A percentile compares a stretch with the other conserved stretches of the same genome.
phyloP scores from a whole-genome alignment of 2,888 invertebrate genomes.

The Clanis bilineata region DNA sequence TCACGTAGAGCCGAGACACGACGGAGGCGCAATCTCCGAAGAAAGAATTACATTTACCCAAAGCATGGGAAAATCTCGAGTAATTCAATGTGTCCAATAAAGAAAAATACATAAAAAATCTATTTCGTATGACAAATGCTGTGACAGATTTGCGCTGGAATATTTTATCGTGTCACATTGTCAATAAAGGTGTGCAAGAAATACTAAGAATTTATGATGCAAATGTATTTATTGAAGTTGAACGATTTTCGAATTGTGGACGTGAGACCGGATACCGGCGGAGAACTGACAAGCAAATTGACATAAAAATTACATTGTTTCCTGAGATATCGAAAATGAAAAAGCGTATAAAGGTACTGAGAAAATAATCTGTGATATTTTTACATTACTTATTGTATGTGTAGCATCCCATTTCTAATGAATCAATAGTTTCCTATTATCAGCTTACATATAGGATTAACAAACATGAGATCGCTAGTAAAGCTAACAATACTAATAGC shows the following conservation, averaged over 20 bases:
- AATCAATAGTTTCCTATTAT: background rate
- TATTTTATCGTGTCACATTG: slow-evolving; percentile 12
- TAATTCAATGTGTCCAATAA: slow-evolving; percentile 73
- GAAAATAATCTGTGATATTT: background rate
- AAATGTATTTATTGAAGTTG: slow-evolving; percentile 20
- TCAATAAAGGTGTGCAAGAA: slow-evolving; percentile 1
- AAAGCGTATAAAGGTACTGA: background rate
- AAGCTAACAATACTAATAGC: no score
- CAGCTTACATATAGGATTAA: background rate
- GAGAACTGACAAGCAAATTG: background rate
- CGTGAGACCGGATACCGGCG: background rate
- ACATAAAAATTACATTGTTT: background rate
- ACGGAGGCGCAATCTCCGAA: slow-evolving; percentile 72
- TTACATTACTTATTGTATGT: no score
- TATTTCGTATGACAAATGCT: slow-evolving; percentile 25
- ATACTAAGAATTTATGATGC: slow-evolving; percentile 34
- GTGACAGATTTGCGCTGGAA: slow-evolving; percentile 28
- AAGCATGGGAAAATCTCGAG: slow-evolving; percentile 71
- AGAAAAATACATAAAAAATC: slow-evolving; percentile 27
- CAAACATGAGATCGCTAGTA: no score
- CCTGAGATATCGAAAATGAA: background rate
- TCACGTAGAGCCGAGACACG: slow-evolving; percentile 70
- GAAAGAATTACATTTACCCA: slow-evolving; percentile 79
- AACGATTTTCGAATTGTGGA: background rate
- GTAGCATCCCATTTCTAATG: no score